Percentiles rank a stretch among this genome's conserved stretches.
Conservation (phyloP, 2,113 vertebrate genomes). For the Aythya baeri region DNA sequence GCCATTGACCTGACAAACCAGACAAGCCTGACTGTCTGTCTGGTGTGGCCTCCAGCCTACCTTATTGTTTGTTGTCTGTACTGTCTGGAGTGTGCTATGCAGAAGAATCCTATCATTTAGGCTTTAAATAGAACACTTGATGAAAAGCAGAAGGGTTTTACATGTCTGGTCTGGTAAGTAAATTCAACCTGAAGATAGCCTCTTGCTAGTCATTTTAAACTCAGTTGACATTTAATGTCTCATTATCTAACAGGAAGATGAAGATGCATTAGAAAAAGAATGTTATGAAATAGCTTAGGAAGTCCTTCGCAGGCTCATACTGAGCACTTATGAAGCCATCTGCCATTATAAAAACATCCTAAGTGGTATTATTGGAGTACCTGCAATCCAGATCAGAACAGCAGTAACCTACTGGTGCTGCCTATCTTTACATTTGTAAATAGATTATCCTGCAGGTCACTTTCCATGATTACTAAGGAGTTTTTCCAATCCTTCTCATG, state of each 20-base stretch:
- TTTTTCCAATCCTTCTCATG: background rate
- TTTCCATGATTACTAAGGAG: background rate
- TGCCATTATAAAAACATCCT: background rate
- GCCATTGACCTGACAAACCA: background rate
- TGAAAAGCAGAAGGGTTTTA: background rate
- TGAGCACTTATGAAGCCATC: background rate
- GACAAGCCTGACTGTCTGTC: background rate
- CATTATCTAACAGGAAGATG: background rate
- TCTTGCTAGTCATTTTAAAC: background rate
- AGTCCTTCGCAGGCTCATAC: background rate
- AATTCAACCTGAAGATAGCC: background rate
- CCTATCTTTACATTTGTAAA: background rate
- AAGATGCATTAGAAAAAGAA: background rate
- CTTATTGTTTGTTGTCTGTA: background rate
- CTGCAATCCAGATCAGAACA: background rate
- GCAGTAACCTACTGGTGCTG: background rate
- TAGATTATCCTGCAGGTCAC: background rate
- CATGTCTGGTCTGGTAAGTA: background rate
- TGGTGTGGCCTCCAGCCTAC: background rate
- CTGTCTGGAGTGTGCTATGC: background rate
- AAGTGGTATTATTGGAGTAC: background rate
- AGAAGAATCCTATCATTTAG: background rate
- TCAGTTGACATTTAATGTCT: background rate
- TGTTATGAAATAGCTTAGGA: background rate
- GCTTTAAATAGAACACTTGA: background rate